Evolutionary conservation across 2,797 vertebrate species (phyloP), one percentile per base, ranked within the genome.

Genomic region (Danio albolineatus): DNA sequence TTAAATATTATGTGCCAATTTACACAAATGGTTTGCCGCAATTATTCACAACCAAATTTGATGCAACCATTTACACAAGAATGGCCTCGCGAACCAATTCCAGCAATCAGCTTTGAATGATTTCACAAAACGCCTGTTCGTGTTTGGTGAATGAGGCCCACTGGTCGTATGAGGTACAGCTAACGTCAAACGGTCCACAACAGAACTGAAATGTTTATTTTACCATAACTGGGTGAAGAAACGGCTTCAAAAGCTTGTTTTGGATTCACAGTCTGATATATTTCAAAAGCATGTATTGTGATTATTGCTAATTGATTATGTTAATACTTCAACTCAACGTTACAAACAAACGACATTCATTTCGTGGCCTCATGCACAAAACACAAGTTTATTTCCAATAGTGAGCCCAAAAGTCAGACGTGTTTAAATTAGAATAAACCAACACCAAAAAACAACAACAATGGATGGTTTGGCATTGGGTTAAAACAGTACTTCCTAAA

Each of bases 121-220:
- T 21, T 21, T 73, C 2, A 4, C 10, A 6, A 64, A 74, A 38
- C 16, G 6, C 53, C 7, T 7, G 8, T 28, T 48, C 0, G 2
- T 7, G 43, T 69, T 70, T 78, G 3, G 46, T 56, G 28, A 67
- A 48, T 19, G 28, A 69, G 21, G n/a, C 64, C n/a, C 51, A 13
- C 10, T 73, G 19, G 43, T 73, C 44, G 38, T 41, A 54, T n/a
- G 70, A 73, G 28, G 48, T 48, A 19, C 4, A 12, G 41, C 48
- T 39, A 44, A 75, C 7, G 44, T 46, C 76, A 62, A 75, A 74
- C 57, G 10, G 14, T 67, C 16, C 60, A 44, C 38, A 73, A 78
- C 28, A 78, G 78, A 71, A 57, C 14, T 83, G 80, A 83, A 85
- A 88, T 83, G 67, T 46, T 73, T 10, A 41, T 43, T 82, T 38